Base-by-base conservation (phyloP, 2,113 vertebrate genomes). In the Jaculus jaculus region DNA sequence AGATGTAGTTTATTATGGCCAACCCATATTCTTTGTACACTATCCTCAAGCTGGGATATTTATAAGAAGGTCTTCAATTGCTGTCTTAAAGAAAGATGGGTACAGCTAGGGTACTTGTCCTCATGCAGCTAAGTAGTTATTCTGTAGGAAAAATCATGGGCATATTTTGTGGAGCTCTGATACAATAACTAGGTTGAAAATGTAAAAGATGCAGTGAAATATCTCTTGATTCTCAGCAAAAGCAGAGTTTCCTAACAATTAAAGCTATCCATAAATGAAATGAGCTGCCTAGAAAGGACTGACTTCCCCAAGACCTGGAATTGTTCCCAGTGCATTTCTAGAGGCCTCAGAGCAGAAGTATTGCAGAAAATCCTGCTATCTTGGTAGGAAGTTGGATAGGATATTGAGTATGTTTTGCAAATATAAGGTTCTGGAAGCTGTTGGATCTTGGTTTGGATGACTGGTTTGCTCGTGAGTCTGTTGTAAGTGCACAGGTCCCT, bases 211-310 rank as follows among this genome's bases (percentile, higher is more conserved):
- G 61, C 1, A 37, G 58, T 69, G 26, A 93, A 42, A 72, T 51
- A n/a, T 39, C 77, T 84, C 95, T 89, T 82, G 78, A 63, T 65
- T 95, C 82, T 32, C 69, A 18, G 77, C 87, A 84, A 87, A 87
- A 17, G 63, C 77, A 54, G 69, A 58, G 30, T 30, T 54, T 71
- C 82, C 73, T 80, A 89, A 90, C 71, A 89, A 82, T 84, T 89
- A 78, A 93, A 95, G 24, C 42, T 60, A 92, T 80, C 90, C 37
- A 51, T 85, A 95, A 94, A 90, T 83, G 60, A 96, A 94, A 94
- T 34, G 69, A 87, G 51, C 78, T 93, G 78, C 74, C 71, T 83
- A 63, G 85, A 94, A 93, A 92, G 32, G 39, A 68, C 88, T 86
- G 78, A 34, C 78, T 96, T 96, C 66, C 66, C 75, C 28, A 79